These are phyloP conservation scores for Campoletis sonorensis DNA, from an alignment of 1,140 invertebrate genomes.

Conservation along the genomic window DNA sequence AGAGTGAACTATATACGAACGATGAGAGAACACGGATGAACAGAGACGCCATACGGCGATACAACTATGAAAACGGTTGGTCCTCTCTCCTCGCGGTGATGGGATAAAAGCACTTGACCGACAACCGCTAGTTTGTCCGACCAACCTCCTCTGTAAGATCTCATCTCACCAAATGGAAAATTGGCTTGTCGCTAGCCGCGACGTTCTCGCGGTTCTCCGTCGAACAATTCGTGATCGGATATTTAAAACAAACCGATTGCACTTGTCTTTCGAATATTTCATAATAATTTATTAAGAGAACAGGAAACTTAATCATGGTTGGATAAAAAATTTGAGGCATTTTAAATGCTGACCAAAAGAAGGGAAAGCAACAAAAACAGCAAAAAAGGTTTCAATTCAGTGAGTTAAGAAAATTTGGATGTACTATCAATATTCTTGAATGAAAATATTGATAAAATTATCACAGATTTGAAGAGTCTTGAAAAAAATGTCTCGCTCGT, in stretches of 20 bases:
- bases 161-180: slow-evolving; percentile 45
- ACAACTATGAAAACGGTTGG: background rate
- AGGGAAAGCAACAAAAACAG: too few relatives aligned
- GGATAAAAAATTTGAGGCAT: too few relatives aligned
- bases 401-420: too few relatives aligned
- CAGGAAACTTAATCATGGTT: too few relatives aligned
- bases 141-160: background rate
- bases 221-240: background rate
- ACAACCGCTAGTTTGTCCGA: slow-evolving; percentile 2
- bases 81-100: background rate
- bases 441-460: too few relatives aligned
- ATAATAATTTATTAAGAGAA: too few relatives aligned
- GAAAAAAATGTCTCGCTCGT: too few relatives aligned
- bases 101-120: slow-evolving; percentile 13
- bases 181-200: slow-evolving; percentile 35
- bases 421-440: too few relatives aligned
- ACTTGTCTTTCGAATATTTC: too few relatives aligned
- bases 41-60: background rate
- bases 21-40: background rate
- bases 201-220: slow-evolving; percentile 2
- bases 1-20: slow-evolving; percentile 18
- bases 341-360: too few relatives aligned
- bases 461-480: too few relatives aligned
- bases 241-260: background rate
- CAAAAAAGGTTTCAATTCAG: too few relatives aligned